These are phyloP conservation scores for Scolopax rusticola DNA, from an alignment of 2,797 vertebrate species.

Conservation along the genomic window DNA sequence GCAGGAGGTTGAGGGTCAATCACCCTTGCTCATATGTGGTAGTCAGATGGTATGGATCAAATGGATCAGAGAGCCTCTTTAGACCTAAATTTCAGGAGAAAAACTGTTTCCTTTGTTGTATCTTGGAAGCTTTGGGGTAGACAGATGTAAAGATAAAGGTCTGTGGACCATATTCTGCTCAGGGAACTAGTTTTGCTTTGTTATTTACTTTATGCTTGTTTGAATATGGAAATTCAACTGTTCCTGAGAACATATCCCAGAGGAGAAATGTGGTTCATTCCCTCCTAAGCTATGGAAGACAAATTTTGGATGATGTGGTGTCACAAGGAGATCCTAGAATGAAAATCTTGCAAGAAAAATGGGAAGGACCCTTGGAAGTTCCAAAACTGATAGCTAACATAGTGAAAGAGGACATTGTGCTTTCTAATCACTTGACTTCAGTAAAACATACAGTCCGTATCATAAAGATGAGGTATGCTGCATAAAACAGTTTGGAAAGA, in stretches of 20 bases:
- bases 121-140: background rate
- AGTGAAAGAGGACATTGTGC: background rate
- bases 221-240: background rate
- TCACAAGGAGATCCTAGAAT: background rate
- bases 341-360: background rate
- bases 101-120: background rate
- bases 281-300: background rate
- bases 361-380: background rate
- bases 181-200: background rate
- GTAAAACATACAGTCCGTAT: background rate
- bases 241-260: background rate
- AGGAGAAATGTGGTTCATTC: background rate
- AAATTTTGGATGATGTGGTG: background rate
- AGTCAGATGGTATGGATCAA: background rate
- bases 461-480: background rate
- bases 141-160: background rate
- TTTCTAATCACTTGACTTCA: background rate
- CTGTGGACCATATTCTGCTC: background rate
- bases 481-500: background rate
- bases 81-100: background rate
- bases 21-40: background rate
- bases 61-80: background rate
- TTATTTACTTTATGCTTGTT: background rate
- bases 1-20: background rate
- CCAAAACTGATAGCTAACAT: background rate